Conservation (phyloP, 1,140 invertebrate species). For the Leptopilina clavipes region DNA sequence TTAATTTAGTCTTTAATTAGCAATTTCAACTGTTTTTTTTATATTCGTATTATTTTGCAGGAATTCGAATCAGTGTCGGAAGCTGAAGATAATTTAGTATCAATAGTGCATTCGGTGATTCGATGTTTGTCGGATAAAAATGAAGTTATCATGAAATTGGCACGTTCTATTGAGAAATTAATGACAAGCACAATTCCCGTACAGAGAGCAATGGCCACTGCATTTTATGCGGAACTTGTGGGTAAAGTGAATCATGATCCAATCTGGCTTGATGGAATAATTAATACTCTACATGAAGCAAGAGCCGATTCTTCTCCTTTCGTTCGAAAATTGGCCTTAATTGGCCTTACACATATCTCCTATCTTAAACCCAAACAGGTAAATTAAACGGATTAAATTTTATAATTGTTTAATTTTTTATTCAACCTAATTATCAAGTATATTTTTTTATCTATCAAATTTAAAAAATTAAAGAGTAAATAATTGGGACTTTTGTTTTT, state of each 20-base stretch:
- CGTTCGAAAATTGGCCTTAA: slow-evolving; percentile 65
- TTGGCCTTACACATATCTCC: slow-evolving; percentile 64
- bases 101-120: slow-evolving; percentile 56
- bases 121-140: slow-evolving; percentile 55
- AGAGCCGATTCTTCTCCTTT: slow-evolving; percentile 66
- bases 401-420: too few relatives aligned
- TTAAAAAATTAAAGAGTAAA: too few relatives aligned
- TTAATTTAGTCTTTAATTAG: too few relatives aligned
- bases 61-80: slow-evolving; percentile 60
- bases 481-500: too few relatives aligned
- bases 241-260: slow-evolving; percentile 58
- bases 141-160: slow-evolving; percentile 52
- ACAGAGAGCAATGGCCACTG: slow-evolving; percentile 62
- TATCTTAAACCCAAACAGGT: slow-evolving; percentile 62
- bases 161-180: slow-evolving; percentile 57
- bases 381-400: too few relatives aligned
- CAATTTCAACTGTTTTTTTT: too few relatives aligned
- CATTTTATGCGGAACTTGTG: slow-evolving; percentile 64
- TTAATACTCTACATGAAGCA: slow-evolving; percentile 64
- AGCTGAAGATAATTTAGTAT: slow-evolving; percentile 61
- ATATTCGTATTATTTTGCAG: slow-evolving; percentile 42
- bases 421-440: too few relatives aligned
- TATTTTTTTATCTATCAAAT: too few relatives aligned
- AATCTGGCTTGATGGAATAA: slow-evolving; percentile 66
- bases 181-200: slow-evolving; percentile 59